Evolutionary conservation across 2,888 invertebrate species (phyloP).

Genomic region (Smittia aterrima): DNA sequence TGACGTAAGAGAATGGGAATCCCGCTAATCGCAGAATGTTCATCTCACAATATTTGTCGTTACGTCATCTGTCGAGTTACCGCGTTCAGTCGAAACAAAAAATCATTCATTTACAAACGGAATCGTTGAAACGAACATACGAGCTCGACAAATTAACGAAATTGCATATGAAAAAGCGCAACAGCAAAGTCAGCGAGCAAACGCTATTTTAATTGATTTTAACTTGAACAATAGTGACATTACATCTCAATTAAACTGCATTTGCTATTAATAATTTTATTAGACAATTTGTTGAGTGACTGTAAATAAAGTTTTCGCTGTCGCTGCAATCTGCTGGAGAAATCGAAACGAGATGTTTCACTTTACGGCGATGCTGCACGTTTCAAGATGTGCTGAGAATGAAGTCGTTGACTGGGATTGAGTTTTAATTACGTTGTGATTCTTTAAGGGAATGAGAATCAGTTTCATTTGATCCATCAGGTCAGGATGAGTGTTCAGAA

Average conservation of each 20-base stretch:
- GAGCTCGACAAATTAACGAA: neutral
- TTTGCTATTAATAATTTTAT: constrained; percentile 25
- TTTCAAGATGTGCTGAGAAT: too few species aligned
- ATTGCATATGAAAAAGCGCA: constrained; percentile 10
- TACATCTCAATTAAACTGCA: constrained; percentile 27
- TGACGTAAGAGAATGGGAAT: too few species aligned
- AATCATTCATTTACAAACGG: neutral
- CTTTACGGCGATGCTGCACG: too few species aligned
- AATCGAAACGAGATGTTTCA: neutral
- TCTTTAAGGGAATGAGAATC: too few species aligned
- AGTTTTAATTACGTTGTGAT: too few species aligned
- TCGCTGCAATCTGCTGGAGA: neutral
- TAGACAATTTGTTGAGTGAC: constrained; percentile 19
- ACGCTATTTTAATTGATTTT: neutral
- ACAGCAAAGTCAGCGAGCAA: neutral
- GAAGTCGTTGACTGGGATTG: too few species aligned
- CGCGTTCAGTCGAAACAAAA: too few species aligned
- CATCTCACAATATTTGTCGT: too few species aligned
- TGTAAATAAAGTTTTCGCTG: neutral
- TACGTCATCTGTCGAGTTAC: too few species aligned
- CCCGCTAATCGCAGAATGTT: too few species aligned
- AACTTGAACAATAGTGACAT: constrained; percentile 20
- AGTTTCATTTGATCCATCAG: too few species aligned
- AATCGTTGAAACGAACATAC: neutral
- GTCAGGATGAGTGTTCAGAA: too few species aligned